Evolutionary conservation across 1,140 invertebrate species (phyloP).

Genomic region (Drosophila seguyi): DNA sequence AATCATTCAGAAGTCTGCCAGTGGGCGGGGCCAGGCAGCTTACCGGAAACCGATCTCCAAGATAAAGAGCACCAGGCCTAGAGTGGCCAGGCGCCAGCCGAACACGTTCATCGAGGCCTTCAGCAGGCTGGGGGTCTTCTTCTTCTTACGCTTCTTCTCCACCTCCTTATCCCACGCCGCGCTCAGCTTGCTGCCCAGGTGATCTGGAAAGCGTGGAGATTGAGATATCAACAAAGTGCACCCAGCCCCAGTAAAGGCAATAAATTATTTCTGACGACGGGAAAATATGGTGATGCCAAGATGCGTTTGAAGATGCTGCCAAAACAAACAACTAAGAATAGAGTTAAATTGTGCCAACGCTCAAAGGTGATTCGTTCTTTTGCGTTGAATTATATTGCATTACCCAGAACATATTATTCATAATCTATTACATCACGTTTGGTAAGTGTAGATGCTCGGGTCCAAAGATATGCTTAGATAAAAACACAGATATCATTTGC

Average conservation of each 20-base stretch:
- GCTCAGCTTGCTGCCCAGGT: conserved; percentile 68
- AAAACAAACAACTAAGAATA: conserved; percentile 4
- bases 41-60: conserved; percentile 83
- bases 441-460: not conserved
- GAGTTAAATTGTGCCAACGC: not conserved
- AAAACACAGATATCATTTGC: not conserved
- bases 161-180: conserved; percentile 79
- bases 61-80: conserved; percentile 74
- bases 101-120: conserved; percentile 74
- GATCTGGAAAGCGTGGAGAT: conserved; percentile 48
- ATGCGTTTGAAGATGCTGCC: conserved; percentile 10
- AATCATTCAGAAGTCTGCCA: conserved; percentile 33
- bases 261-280: conserved; percentile 23
- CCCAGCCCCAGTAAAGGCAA: conserved; percentile 1
- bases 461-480: not conserved
- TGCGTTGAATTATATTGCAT: not conserved
- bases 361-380: too few species aligned
- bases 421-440: not conserved
- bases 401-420: not conserved
- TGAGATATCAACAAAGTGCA: conserved; percentile 39
- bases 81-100: conserved; percentile 68
- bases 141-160: conserved; percentile 71
- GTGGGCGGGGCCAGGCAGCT: conserved; percentile 37
- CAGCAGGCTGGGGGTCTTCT: conserved; percentile 74
- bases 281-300: conserved; percentile 15